Evolutionary conservation across 2,888 invertebrate genomes (phyloP).

Genomic region (Gandaritis pyraliata): DNA sequence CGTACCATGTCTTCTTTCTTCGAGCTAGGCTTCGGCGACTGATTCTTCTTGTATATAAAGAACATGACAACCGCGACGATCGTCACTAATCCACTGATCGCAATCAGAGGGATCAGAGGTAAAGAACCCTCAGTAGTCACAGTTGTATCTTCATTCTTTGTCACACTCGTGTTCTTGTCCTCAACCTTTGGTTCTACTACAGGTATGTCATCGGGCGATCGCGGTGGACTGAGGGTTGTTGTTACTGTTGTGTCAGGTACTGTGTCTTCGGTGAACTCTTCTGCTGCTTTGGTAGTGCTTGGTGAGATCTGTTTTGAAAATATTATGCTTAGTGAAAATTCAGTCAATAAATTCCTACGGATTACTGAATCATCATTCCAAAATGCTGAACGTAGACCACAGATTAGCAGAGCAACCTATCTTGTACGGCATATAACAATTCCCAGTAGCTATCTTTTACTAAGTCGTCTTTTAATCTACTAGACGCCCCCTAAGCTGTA

Average conservation of each 20-base stretch:
- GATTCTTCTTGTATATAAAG: slow-evolving; percentile 89
- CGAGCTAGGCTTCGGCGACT: slow-evolving; percentile 85
- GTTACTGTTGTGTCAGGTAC: slow-evolving; percentile 64
- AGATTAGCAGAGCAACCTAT: too few species aligned
- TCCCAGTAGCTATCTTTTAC: too few species aligned
- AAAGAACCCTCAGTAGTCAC: slow-evolving; percentile 82
- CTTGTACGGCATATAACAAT: too few species aligned
- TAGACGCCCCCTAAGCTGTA: too few species aligned
- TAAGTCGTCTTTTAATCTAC: too few species aligned
- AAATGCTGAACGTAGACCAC: too few species aligned
- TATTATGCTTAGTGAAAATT: background rate
- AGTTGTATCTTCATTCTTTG: slow-evolving; percentile 63
- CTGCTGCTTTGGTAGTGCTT: slow-evolving; percentile 60
- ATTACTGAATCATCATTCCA: too few species aligned
- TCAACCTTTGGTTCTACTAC: slow-evolving; percentile 52
- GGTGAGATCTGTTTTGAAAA: slow-evolving; percentile 33
- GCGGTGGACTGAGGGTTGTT: slow-evolving; percentile 58
- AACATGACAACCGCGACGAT: slow-evolving; percentile 87
- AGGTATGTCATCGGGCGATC: slow-evolving; percentile 57
- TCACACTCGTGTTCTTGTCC: slow-evolving; percentile 55
- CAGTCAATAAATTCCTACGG: background rate
- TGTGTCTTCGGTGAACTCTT: slow-evolving; percentile 56
- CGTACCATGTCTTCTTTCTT: slow-evolving; percentile 89
- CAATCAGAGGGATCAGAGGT: slow-evolving; percentile 88
- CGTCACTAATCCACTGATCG: slow-evolving; percentile 88